Evolutionary conservation across 2,113 vertebrate genomes (phyloP).

Genomic region (Pandion haliaetus): DNA sequence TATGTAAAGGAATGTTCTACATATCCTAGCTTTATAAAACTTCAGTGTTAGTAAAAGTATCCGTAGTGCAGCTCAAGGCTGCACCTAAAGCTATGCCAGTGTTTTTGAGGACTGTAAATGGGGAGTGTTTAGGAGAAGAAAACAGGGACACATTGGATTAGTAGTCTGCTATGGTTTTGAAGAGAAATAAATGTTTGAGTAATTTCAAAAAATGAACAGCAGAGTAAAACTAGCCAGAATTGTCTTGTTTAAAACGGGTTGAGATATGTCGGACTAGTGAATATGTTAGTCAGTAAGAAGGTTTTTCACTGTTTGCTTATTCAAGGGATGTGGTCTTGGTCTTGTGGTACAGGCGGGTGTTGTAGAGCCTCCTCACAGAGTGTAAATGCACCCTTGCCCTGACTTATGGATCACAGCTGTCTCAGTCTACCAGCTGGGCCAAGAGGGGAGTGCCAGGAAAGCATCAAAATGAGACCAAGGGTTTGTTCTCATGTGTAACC

Average conservation of each 20-base stretch:
- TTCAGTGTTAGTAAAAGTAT: background rate
- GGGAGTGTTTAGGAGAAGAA: background rate
- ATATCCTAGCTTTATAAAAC: background rate
- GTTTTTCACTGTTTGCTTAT: background rate
- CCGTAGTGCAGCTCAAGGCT: background rate
- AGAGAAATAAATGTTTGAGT: background rate
- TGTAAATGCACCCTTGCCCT: background rate
- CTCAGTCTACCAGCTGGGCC: background rate
- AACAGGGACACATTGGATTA: background rate
- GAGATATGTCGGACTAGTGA: background rate
- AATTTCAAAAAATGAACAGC: background rate
- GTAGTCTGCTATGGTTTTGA: background rate
- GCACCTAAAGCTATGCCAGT: background rate
- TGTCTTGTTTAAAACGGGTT: background rate
- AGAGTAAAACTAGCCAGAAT: background rate
- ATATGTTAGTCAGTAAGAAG: background rate
- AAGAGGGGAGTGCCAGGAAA: background rate
- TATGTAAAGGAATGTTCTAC: background rate
- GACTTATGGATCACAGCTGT: background rate
- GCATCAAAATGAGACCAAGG: background rate
- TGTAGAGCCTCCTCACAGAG: fast-evolving
- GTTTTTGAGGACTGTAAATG: background rate
- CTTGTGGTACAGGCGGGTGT: background rate
- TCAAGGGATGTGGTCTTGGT: background rate
- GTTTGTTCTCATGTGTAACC: background rate